Evolutionary conservation across 2,797 vertebrate genomes (phyloP).

Genomic region (Sciurus vulgaris): DNA sequence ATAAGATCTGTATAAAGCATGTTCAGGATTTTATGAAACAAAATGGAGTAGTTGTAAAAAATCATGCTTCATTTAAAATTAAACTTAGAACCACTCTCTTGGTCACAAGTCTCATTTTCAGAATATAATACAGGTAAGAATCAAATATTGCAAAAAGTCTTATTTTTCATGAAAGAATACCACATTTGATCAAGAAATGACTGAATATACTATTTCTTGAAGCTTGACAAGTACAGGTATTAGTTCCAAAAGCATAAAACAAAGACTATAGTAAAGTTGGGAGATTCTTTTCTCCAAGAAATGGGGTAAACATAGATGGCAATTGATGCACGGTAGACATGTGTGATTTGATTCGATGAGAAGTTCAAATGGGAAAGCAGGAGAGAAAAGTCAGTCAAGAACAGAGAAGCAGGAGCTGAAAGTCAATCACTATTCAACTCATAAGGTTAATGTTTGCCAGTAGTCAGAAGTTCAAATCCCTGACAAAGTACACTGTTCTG

Average conservation of each 20-base stretch:
- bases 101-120: neutral
- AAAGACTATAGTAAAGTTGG: neutral
- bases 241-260: slow-evolving; percentile 35
- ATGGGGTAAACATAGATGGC: neutral
- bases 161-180: neutral
- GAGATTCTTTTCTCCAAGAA: neutral
- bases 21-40: slow-evolving; percentile 41
- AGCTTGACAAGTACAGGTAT: neutral
- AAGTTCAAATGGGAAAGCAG: slow-evolving; percentile 57
- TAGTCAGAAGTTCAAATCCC: neutral
- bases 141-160: neutral
- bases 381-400: slow-evolving; percentile 41
- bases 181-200: neutral
- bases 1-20: slow-evolving; percentile 12
- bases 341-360: slow-evolving; percentile 50
- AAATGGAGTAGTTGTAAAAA: neutral
- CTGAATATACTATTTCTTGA: neutral
- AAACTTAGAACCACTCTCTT: neutral
- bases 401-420: neutral
- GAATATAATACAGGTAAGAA: neutral
- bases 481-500: neutral
- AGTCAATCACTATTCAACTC: neutral
- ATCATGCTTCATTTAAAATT: slow-evolving; percentile 53
- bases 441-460: neutral
- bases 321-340: neutral